phyloP scores from a whole-genome alignment of 2,113 vertebrate species.

The Gopherus evgoodei region DNA sequence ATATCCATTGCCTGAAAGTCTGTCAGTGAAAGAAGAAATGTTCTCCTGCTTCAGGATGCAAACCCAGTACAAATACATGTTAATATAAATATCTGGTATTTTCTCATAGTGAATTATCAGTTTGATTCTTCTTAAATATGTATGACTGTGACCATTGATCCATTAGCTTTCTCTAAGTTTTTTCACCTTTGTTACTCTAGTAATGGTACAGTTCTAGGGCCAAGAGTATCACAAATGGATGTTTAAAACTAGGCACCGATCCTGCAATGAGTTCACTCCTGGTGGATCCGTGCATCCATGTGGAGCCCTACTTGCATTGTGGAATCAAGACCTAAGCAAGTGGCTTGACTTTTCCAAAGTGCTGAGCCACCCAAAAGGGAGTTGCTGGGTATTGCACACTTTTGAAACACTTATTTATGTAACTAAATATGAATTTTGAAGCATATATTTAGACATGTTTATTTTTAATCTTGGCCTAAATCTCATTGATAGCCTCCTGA shows the following conservation, averaged over 20 bases:
- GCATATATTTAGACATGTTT: neutral
- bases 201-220: neutral
- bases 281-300: neutral
- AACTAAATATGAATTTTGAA: neutral
- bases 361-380: accelerated
- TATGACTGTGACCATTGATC: neutral
- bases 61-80: neutral
- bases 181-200: neutral
- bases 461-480: neutral
- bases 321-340: accelerated
- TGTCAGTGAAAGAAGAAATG: neutral
- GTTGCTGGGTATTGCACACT: neutral
- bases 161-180: neutral
- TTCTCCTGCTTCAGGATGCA: neutral
- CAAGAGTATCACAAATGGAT: neutral
- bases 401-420: neutral
- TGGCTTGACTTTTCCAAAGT: neutral
- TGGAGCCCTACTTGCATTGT: neutral
- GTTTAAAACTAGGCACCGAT: neutral
- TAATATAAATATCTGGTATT: neutral
- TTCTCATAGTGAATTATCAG: neutral
- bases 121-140: neutral
- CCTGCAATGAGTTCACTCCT: accelerated
- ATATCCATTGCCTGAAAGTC: neutral
- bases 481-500: neutral